phyloP scores from a whole-genome alignment of 2,113 vertebrate genomes.

The Phyllostomus hastatus region DNA sequence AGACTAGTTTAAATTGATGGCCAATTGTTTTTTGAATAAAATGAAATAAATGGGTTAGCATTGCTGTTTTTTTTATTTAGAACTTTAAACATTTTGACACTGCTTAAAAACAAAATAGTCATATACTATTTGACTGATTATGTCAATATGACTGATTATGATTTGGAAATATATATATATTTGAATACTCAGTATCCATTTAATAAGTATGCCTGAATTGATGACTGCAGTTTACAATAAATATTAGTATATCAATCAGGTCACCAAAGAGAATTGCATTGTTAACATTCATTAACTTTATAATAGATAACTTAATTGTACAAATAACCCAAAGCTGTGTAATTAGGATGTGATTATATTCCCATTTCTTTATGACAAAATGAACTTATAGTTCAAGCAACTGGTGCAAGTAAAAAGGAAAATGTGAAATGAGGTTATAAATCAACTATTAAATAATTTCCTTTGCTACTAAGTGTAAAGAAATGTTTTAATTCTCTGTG shows the following conservation, averaged over 20 bases:
- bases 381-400: conserved; percentile 62
- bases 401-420: conserved; percentile 45
- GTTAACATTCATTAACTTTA: conserved; percentile 71
- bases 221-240: conserved; percentile 39
- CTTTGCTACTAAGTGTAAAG: neutral
- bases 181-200: conserved; percentile 58
- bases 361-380: conserved; percentile 72
- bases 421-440: conserved; percentile 60
- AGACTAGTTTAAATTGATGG: conserved; percentile 54
- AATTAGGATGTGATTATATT: conserved; percentile 75
- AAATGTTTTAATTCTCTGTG: conserved; percentile 10
- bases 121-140: conserved; percentile 45
- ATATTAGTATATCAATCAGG: conserved; percentile 58
- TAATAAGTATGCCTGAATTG: conserved; percentile 33
- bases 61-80: conserved; percentile 56
- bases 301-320: conserved; percentile 71
- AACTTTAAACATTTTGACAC: neutral
- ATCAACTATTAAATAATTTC: conserved; percentile 56
- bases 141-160: conserved; percentile 36
- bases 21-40: conserved; percentile 55
- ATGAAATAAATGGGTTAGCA: conserved; percentile 52
- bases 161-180: neutral
- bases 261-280: conserved; percentile 56
- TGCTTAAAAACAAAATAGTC: conserved; percentile 54
- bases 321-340: conserved; percentile 70